A percentile compares a stretch with the other conserved stretches of the same genome.
Evolutionary conservation across 2,113 vertebrate genomes (phyloP).

Genomic region (Pteruthius melanotis): DNA sequence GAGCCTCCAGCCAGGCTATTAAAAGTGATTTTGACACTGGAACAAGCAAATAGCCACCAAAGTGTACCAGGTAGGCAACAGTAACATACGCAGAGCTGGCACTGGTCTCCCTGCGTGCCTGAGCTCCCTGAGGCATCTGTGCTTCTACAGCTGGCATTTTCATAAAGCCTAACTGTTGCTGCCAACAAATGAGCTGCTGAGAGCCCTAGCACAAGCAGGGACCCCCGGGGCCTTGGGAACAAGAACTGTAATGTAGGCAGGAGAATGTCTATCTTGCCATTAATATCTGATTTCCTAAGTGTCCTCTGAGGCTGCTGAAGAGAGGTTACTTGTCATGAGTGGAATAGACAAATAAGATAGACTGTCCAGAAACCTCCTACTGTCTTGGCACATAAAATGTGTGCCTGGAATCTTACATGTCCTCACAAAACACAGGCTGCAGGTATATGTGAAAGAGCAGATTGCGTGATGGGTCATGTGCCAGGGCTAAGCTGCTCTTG

Average conservation of each 20-base stretch:
- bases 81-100: neutral
- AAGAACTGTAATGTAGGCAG: neutral
- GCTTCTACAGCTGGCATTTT: neutral
- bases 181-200: constrained; percentile 26
- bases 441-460: neutral
- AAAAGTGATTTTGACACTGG: neutral
- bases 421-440: neutral
- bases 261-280: neutral
- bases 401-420: neutral
- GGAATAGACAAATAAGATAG: neutral
- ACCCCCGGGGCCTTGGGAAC: neutral
- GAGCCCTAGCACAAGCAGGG: neutral
- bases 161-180: neutral
- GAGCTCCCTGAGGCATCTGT: neutral
- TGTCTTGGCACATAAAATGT: neutral
- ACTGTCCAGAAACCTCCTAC: neutral
- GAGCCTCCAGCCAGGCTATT: neutral
- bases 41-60: neutral
- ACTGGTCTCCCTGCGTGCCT: neutral
- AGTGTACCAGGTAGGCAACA: neutral
- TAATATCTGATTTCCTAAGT: constrained; percentile 19
- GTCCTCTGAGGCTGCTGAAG: neutral
- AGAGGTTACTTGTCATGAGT: neutral
- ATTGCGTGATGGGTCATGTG: neutral
- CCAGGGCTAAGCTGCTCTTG: neutral